Conservation (phyloP, 1,140 invertebrate genomes). For the Scaptomyza hsui region DNA sequence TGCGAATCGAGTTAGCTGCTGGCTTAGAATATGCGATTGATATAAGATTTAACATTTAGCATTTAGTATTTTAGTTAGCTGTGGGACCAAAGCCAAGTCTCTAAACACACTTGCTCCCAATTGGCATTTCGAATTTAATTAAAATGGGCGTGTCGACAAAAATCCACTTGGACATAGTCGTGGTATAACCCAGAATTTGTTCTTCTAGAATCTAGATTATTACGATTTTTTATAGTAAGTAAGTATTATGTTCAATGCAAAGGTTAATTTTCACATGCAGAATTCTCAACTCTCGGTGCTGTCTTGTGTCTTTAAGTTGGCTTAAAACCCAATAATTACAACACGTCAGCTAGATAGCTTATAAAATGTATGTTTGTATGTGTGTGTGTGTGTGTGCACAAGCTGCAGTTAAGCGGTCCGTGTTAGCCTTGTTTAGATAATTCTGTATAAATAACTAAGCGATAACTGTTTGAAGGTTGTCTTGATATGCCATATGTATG, state of each 20-base stretch:
- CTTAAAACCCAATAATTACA: constrained; percentile 8
- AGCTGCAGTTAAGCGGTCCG: constrained; percentile 5
- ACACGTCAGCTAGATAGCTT: neutral
- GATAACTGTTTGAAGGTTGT: constrained; percentile 30
- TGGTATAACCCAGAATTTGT: neutral
- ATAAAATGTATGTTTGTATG: constrained; percentile 1
- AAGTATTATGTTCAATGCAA: constrained; percentile 13
- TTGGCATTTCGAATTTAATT: constrained; percentile 50
- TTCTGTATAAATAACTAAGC: constrained; percentile 17
- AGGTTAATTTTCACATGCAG: constrained; percentile 19
- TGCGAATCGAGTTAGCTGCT: neutral
- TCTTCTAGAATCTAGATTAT: neutral
- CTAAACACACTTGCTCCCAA: constrained; percentile 39
- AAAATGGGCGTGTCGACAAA: constrained; percentile 54
- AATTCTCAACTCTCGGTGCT: neutral
- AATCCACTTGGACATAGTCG: neutral
- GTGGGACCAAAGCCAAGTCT: constrained; percentile 5
- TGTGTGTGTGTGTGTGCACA: neutral
- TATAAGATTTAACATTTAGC: neutral
- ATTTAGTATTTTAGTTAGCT: constrained; percentile 5
- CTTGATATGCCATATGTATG: neutral
- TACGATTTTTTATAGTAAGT: neutral
- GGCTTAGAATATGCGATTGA: neutral
- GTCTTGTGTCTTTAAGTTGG: neutral
- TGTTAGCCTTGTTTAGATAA: constrained; percentile 12